phyloP scores from a whole-genome alignment of 2,888 invertebrate genomes.

The Pemphredon lugubris region DNA sequence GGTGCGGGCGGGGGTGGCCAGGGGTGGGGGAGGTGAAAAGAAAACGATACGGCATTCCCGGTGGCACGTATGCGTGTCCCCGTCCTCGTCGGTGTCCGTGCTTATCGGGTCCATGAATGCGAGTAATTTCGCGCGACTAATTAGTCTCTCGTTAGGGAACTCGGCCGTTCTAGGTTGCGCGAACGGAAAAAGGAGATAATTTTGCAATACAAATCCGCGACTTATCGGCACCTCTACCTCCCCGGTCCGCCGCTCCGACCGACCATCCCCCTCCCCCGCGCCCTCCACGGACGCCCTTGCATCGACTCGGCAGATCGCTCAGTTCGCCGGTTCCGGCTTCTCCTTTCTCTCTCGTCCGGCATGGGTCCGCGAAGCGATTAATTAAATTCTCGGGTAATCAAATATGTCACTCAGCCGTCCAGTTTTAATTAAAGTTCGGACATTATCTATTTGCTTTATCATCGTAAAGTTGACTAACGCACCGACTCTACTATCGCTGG shows the following conservation, averaged over 20 bases:
- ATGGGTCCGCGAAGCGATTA: constrained; percentile 78
- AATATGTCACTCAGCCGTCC: constrained; percentile 81
- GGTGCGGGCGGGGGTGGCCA: neutral
- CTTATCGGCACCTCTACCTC: constrained; percentile 70
- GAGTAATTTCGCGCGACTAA: constrained; percentile 70
- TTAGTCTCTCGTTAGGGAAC: constrained; percentile 74
- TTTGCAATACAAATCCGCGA: constrained; percentile 75
- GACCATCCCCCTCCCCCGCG: neutral
- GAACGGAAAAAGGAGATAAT: constrained; percentile 59
- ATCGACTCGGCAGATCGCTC: too few species aligned
- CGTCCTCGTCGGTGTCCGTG: constrained; percentile 19
- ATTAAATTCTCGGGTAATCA: constrained; percentile 81
- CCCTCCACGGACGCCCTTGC: too few species aligned
- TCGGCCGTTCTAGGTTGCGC: constrained; percentile 44
- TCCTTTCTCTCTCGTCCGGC: constrained; percentile 41
- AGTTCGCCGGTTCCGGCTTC: too few species aligned
- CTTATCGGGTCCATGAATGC: constrained; percentile 61
- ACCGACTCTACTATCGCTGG: constrained; percentile 48
- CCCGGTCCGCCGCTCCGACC: constrained; percentile 31
- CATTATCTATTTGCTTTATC: constrained; percentile 81
- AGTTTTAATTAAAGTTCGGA: constrained; percentile 81
- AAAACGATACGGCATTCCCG: constrained; percentile 45
- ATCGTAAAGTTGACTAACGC: constrained; percentile 76
- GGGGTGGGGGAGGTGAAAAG: neutral
- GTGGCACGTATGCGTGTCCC: constrained; percentile 26